Evolutionary conservation across 2,113 vertebrate genomes (phyloP).

Genomic region (Nematolebias whitei): DNA sequence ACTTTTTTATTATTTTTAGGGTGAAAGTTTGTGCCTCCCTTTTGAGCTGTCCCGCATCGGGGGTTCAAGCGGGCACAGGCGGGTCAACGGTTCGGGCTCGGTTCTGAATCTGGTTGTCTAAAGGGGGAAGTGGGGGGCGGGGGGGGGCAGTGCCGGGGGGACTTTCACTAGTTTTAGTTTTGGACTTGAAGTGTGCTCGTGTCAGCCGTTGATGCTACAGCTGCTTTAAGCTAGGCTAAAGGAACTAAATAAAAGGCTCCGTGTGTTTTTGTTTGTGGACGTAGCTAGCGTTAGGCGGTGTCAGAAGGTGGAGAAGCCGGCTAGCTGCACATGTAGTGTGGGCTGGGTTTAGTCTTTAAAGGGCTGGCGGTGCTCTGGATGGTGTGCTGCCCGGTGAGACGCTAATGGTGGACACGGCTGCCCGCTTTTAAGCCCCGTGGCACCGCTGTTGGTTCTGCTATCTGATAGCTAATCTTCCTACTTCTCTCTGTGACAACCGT

Average conservation of each 20-base stretch:
- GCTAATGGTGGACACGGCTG: slow-evolving; percentile 68
- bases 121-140: too few relatives aligned
- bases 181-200: not conserved
- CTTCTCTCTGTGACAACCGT: slow-evolving; percentile 76
- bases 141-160: slow-evolving; percentile 15
- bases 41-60: slow-evolving; percentile 53
- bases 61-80: slow-evolving; percentile 16
- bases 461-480: slow-evolving; percentile 87
- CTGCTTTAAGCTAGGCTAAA: slow-evolving; percentile 13
- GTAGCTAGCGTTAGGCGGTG: slow-evolving; percentile 70
- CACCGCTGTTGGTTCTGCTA: slow-evolving; percentile 78
- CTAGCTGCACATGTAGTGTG: slow-evolving; percentile 66
- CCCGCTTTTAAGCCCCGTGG: slow-evolving; percentile 73
- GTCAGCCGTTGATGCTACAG: not conserved
- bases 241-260: slow-evolving; percentile 20
- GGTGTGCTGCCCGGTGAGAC: slow-evolving; percentile 30
- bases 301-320: slow-evolving; percentile 72
- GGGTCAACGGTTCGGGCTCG: slow-evolving; percentile 61
- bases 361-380: slow-evolving; percentile 65
- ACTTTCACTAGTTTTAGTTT: slow-evolving; percentile 49
- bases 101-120: slow-evolving; percentile 63
- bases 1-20: slow-evolving; percentile 33
- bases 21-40: slow-evolving; percentile 60
- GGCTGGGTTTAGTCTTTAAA: slow-evolving; percentile 73
- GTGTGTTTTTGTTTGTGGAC: slow-evolving; percentile 70